Conservation (phyloP, 2,888 invertebrate genomes). For the Drosophila tanythrix region DNA sequence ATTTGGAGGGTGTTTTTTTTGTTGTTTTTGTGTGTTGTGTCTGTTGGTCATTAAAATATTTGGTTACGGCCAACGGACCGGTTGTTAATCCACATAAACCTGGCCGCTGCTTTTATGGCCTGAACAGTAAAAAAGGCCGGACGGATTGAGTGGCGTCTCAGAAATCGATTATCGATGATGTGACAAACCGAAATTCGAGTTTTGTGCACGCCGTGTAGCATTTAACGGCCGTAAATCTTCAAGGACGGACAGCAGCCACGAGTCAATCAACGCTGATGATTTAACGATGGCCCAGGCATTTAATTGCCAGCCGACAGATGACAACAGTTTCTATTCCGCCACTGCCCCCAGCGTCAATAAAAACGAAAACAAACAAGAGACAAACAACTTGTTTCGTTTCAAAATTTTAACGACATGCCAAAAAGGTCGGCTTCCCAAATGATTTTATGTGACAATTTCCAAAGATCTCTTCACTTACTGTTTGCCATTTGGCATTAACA, state of each 20-base stretch:
- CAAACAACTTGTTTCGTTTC: slow-evolving; percentile 1
- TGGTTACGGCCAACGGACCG: slow-evolving; percentile 42
- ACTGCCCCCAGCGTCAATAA: neutral
- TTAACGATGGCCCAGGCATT: slow-evolving; percentile 68
- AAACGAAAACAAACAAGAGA: slow-evolving; percentile 15
- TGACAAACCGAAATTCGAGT: slow-evolving; percentile 54
- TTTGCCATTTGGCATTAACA: slow-evolving; percentile 32
- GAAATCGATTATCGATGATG: slow-evolving; percentile 70
- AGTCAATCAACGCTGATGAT: slow-evolving; percentile 69
- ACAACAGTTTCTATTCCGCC: slow-evolving; percentile 36
- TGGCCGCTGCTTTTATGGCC: slow-evolving; percentile 43
- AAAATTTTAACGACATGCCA: slow-evolving; percentile 63
- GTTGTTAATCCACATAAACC: slow-evolving; percentile 27
- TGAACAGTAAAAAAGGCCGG: slow-evolving; percentile 19
- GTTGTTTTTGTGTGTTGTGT: neutral
- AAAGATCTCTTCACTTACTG: slow-evolving; percentile 9
- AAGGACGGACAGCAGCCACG: slow-evolving; percentile 71
- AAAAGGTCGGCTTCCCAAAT: slow-evolving; percentile 51
- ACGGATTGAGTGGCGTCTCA: slow-evolving; percentile 27
- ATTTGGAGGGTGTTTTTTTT: slow-evolving; percentile 17
- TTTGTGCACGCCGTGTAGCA: slow-evolving; percentile 40
- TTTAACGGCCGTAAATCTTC: slow-evolving; percentile 78
- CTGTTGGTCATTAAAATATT: slow-evolving; percentile 55
- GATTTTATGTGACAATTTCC: slow-evolving; percentile 66
- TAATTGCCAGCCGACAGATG: slow-evolving; percentile 66